phyloP scores from a whole-genome alignment of 1,140 invertebrate species.

The Adelges cooleyi region DNA sequence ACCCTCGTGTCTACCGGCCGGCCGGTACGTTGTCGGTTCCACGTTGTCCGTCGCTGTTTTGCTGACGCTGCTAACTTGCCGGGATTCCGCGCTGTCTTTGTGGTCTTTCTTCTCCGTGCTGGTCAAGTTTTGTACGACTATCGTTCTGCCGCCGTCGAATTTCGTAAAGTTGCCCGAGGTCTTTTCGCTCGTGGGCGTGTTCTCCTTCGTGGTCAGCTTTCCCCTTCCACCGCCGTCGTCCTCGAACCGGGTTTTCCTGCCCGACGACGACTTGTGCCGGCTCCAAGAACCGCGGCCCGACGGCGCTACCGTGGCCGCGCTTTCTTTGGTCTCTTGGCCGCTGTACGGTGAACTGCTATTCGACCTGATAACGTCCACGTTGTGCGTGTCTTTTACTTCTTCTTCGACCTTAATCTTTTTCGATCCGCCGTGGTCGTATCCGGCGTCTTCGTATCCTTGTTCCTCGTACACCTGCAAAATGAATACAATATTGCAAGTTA shows the following conservation, averaged over 20 bases:
- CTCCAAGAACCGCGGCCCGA: constrained; percentile 4
- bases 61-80: neutral
- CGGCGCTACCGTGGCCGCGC: neutral
- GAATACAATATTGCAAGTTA: constrained; percentile 2
- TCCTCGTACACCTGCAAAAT: constrained; percentile 52
- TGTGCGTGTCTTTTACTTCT: constrained; percentile 27
- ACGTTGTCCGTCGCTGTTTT: constrained; percentile 4
- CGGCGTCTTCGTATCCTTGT: constrained; percentile 64
- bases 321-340: constrained; percentile 4
- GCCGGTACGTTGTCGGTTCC: constrained; percentile 16
- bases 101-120: neutral
- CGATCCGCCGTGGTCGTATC: constrained; percentile 62
- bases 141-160: neutral
- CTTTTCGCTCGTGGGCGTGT: neutral
- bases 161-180: neutral
- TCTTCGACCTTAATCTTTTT: constrained; percentile 49
- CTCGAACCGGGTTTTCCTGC: neutral
- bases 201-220: neutral
- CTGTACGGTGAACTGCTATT: neutral
- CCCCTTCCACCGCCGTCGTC: neutral
- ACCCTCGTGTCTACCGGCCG: neutral
- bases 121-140: neutral
- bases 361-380: neutral
- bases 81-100: constrained; percentile 1
- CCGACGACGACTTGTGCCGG: neutral